A percentile compares a stretch with the other conserved stretches of the same genome.
These are phyloP conservation scores for Sylvilagus floridanus DNA, from an alignment of 2,797 vertebrate species.

Conservation along the genomic window DNA sequence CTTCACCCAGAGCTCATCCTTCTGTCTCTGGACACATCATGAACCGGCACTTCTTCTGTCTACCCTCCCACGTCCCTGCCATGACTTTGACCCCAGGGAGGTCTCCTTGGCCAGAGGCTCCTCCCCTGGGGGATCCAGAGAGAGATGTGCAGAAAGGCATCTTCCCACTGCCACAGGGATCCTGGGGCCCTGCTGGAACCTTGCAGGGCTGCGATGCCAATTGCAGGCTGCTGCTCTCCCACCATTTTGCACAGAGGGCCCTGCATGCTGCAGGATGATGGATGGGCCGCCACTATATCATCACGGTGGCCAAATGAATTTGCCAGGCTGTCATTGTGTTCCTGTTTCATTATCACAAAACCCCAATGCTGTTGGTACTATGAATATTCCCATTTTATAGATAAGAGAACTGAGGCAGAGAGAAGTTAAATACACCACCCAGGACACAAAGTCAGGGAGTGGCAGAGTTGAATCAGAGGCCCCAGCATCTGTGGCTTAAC, in stretches of 20 bases:
- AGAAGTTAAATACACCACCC: not conserved
- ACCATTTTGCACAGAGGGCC: not conserved
- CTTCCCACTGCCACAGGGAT: not conserved
- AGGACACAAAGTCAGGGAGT: not conserved
- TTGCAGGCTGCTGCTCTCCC: fast-evolving
- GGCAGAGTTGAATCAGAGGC: not conserved
- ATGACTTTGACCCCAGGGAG: not conserved
- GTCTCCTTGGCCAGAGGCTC: not conserved
- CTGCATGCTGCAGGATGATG: not conserved
- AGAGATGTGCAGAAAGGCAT: not conserved
- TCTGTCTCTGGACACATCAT: not conserved
- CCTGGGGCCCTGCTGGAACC: fast-evolving
- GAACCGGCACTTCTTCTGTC: not conserved
- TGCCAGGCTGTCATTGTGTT: not conserved
- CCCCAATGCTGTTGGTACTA: not conserved
- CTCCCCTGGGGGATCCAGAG: not conserved
- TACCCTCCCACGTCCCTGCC: not conserved
- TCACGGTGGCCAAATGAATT: not conserved
- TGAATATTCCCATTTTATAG: not conserved
- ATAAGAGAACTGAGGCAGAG: not conserved
- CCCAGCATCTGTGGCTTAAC: not conserved
- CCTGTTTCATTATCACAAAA: not conserved
- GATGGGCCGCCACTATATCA: too few relatives aligned
- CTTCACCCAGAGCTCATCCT: not conserved
- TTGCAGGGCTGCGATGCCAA: not conserved